A percentile compares a stretch with the other conserved stretches of the same genome.
These are phyloP conservation scores for Dyspetes luteomarginatus DNA, from an alignment of 2,888 invertebrate genomes.

Conservation along the genomic window DNA sequence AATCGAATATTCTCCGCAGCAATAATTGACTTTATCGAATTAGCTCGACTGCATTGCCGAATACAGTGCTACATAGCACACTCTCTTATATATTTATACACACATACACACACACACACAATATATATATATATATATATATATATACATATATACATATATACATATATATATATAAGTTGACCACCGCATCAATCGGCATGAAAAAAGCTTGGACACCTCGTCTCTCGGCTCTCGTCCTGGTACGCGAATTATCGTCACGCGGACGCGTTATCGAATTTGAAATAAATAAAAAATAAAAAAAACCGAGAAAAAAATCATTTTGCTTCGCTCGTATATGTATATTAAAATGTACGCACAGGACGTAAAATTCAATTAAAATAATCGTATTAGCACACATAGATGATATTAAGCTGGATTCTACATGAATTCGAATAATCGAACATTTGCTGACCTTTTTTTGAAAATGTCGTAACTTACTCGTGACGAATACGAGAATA, in stretches of 20 bases:
- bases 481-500: neutral
- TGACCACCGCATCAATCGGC: neutral
- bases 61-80: constrained; percentile 28
- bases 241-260: constrained; percentile 33
- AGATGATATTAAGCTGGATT: neutral
- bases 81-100: too few relatives aligned
- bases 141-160: neutral
- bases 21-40: constrained; percentile 80
- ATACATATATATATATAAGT: neutral
- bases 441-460: neutral
- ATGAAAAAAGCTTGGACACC: constrained; percentile 39
- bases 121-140: neutral
- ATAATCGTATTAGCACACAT: constrained; percentile 1
- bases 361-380: constrained; percentile 26
- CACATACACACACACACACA: neutral
- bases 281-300: constrained; percentile 65
- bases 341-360: neutral
- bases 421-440: neutral
- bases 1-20: constrained; percentile 75
- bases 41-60: constrained; percentile 67
- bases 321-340: constrained; percentile 3
- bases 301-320: constrained; percentile 63
- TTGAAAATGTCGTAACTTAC: constrained; percentile 13
- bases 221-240: neutral
- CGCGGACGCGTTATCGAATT: constrained; percentile 50